Percentiles rank a stretch among this genome's conserved stretches.
These are phyloP conservation scores for Medauroidea extradentata DNA, from an alignment of 1,140 invertebrate species.

Conservation along the genomic window DNA sequence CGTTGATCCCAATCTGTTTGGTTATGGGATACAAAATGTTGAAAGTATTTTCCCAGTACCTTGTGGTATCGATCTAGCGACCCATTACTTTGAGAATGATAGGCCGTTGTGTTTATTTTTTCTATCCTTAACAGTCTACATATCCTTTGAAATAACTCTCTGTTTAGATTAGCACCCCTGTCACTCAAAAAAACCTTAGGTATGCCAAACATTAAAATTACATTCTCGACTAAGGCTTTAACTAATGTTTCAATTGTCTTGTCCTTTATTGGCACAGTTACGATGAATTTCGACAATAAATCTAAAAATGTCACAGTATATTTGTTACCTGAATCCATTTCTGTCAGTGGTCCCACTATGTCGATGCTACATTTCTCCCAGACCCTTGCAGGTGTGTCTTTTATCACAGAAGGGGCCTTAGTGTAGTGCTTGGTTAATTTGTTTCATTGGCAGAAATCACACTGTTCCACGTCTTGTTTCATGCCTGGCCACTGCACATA, in stretches of 20 bases:
- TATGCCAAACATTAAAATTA: slow-evolving; percentile 31
- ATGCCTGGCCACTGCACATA: background rate
- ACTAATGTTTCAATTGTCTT: slow-evolving; percentile 28
- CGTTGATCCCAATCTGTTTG: slow-evolving; percentile 35
- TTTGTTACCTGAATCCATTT: slow-evolving; percentile 24
- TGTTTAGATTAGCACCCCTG: slow-evolving; percentile 30
- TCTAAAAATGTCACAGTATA: slow-evolving; percentile 34
- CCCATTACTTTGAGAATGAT: slow-evolving; percentile 28
- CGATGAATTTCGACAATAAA: slow-evolving; percentile 30
- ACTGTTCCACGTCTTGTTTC: background rate
- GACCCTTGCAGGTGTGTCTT: slow-evolving; percentile 13
- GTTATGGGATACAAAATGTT: slow-evolving; percentile 22
- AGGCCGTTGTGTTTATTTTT: slow-evolving; percentile 26
- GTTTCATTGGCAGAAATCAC: slow-evolving; percentile 24
- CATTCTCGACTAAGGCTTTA: slow-evolving; percentile 23
- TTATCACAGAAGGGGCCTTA: slow-evolving; percentile 24
- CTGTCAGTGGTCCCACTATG: slow-evolving; percentile 31
- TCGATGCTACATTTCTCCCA: slow-evolving; percentile 25
- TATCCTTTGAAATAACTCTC: slow-evolving; percentile 26
- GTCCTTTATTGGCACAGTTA: slow-evolving; percentile 22
- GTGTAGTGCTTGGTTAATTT: too few species aligned
- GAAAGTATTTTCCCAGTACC: slow-evolving; percentile 28
- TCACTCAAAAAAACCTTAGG: slow-evolving; percentile 32
- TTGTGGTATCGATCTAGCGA: slow-evolving; percentile 26
- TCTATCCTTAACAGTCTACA: slow-evolving; percentile 27